Base-by-base conservation (phyloP, 2,888 invertebrate genomes). In the Tipula unca region DNA sequence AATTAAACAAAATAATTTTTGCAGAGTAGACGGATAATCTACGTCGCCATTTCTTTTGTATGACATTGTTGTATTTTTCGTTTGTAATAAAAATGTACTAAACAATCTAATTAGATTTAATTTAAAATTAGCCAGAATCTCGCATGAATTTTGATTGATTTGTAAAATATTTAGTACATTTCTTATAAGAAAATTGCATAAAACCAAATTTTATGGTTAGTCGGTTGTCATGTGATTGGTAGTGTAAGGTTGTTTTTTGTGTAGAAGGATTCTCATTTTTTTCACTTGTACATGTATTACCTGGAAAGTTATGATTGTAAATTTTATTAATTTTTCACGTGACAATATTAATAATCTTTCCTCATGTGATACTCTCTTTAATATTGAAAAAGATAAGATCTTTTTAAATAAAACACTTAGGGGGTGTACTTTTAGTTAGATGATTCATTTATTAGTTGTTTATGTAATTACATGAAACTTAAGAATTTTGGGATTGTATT, bases 31-130 rank as follows among this genome's bases (percentile, higher is more conserved):
- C 25, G 25, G 69, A 32, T 83, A n/a, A n/a, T n/a, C n/a, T 35
- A 35, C 83, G 83, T 83, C 83, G 83, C 83, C 83, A 83, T 83
- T 83, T 83, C 83, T 83, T 83, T 0, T 69, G 10, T 10, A 69
- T 69, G 6, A 69, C 25, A 13, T 69, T 69, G 69, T 69, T 69
- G 25, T 69, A 69, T 69, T 69, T 69, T 25, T 69, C 69, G 25
- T 69, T 69, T 69, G 25, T 69, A 25, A 69, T 25, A 25, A 69
- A 69, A 69, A 25, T 69, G 69, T 69, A 69, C 69, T 69, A 69
- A 25, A 69, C 69, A 69, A 20, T 69, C 1, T 69, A 69, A 69
- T 69, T 69, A 69, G n/a, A 13, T 69, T 25, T 69, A 10, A 69
- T 69, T 69, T 69, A 69, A 69, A n/a, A n/a, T n/a, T 69, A 25